A percentile compares a stretch with the other conserved stretches of the same genome.
Conservation (phyloP, 1,140 invertebrate genomes). For the Drosophila elegans region DNA sequence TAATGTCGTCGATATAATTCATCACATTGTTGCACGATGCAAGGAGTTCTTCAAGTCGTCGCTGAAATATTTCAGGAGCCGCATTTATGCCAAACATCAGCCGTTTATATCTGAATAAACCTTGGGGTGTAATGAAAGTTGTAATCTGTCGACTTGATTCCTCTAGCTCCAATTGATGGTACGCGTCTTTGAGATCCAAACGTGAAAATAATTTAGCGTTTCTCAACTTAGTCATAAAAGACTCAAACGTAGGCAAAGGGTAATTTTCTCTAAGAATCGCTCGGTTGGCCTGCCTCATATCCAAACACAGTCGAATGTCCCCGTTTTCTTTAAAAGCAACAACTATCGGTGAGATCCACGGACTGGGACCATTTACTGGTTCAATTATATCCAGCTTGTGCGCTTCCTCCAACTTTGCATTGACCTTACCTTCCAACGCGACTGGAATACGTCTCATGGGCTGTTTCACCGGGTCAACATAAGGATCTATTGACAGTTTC, state of each 20-base stretch:
- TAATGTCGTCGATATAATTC: too few species aligned
- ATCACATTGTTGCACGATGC: background rate
- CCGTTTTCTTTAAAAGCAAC: too few species aligned
- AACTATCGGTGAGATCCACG: background rate
- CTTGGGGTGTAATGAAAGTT: too few species aligned
- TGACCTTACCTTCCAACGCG: background rate
- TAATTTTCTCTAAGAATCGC: background rate
- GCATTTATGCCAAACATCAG: background rate
- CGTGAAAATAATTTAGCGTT: too few species aligned
- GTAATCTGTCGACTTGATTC: too few species aligned
- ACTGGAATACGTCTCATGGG: too few species aligned
- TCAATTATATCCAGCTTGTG: background rate
- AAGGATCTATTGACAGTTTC: too few species aligned
- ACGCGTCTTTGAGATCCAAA: too few species aligned
- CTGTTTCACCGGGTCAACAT: too few species aligned
- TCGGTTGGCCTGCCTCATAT: background rate
- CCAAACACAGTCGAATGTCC: too few species aligned
- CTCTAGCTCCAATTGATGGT: too few species aligned
- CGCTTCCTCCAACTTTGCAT: background rate
- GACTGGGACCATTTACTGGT: background rate
- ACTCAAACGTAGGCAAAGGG: background rate
- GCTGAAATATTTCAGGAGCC: background rate
- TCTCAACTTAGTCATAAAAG: background rate
- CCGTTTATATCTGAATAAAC: background rate
- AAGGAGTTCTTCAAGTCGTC: background rate